Evolutionary conservation across 2,113 vertebrate genomes (phyloP), one percentile per base, ranked within the genome.

Genomic region (Danionella cerebrum): DNA sequence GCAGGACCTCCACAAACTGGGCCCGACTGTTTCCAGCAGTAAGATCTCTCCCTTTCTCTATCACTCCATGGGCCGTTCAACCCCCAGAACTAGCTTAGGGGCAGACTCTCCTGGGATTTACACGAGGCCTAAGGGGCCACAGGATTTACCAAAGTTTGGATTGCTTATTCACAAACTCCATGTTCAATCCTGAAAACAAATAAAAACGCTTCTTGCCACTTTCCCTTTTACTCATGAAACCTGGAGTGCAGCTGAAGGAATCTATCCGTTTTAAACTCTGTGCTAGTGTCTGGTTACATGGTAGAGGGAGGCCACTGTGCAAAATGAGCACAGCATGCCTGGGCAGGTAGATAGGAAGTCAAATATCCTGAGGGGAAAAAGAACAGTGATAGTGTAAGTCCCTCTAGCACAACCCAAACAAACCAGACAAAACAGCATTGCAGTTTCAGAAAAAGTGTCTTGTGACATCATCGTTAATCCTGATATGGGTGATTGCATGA

Each of bases 321-420:
- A 73, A 80, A 85, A 83, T 76, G 77, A 83, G 81, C 81, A 70
- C 83, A 82, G 81, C 84, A 78, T 81, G 72, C 65, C 60, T 69
- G 82, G 84, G 83, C 80, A 83, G 86, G 78, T 79, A 69, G 80
- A 78, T 81, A 70, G 73, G 68, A 60, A 69, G 84, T 83, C 86
- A 80, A 84, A 84, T 82, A 85, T 82, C 87, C 87, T 87, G 83
- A 84, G 82, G 85, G 86, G 85, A 86, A 82, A 86, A 81, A 86
- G 76, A 86, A 85, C 80, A 86, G 82, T 80, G 78, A 86, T 64
- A 85, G 29, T 77, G 83, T 88, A 80, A 85, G 78, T 42, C 74
- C 73, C 73, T 79, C 78, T 76, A 66, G 63, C 75, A 81, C 77
- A 47, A 73, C 63, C 50, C 58, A 84, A 73, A 82, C 59, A 81